A percentile compares a stretch with the other conserved stretches of the same genome.
Conservation (phyloP, 2,113 vertebrate genomes). For the Oriolus oriolus region DNA sequence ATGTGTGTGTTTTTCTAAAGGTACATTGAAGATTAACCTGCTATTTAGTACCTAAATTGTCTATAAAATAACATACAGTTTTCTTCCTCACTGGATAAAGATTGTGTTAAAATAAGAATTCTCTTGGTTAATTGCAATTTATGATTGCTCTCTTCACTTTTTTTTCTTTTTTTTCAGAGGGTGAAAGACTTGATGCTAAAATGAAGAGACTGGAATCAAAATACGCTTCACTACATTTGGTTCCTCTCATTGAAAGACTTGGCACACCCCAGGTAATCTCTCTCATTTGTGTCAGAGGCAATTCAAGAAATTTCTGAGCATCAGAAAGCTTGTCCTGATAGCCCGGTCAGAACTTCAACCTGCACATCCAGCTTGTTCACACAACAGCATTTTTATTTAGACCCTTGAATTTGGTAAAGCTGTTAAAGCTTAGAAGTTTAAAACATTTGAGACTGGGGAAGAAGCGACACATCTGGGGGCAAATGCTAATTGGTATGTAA, state of each 20-base stretch:
- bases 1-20: neutral
- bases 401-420: neutral
- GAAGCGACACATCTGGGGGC: neutral
- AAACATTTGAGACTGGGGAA: neutral
- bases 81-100: neutral
- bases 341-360: neutral
- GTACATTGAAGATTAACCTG: neutral
- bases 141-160: neutral
- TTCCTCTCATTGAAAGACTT: conserved; percentile 85
- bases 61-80: neutral
- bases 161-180: conserved; percentile 68
- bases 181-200: conserved; percentile 87
- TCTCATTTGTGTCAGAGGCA: neutral
- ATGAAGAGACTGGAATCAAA: conserved; percentile 89
- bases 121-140: neutral
- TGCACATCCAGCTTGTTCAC: neutral
- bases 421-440: neutral
- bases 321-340: neutral
- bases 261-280: conserved; percentile 84
- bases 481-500: neutral
- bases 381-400: neutral
- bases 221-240: conserved; percentile 83
- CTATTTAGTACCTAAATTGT: neutral
- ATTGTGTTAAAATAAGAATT: neutral
- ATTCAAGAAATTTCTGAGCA: neutral